Evolutionary conservation across 2,797 vertebrate genomes (phyloP).

Genomic region (Heliangelus exortis): DNA sequence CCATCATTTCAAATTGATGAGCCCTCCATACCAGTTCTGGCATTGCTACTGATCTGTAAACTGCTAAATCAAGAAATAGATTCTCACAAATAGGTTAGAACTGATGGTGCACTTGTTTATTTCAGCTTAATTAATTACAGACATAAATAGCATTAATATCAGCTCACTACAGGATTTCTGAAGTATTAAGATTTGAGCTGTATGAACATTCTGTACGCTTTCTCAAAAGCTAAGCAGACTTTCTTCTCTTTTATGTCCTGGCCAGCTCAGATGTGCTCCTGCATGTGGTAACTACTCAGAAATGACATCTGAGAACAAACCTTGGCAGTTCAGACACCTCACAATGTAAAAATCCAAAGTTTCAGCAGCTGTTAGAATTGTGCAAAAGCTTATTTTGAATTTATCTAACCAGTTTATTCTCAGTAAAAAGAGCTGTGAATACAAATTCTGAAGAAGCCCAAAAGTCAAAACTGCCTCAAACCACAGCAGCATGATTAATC

Average conservation of each 20-base stretch:
- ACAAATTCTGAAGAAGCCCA: background rate
- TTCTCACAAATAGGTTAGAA: background rate
- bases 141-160: fast-evolving
- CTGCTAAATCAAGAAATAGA: background rate
- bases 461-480: background rate
- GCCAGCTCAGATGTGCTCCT: background rate
- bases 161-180: background rate
- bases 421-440: background rate
- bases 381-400: background rate
- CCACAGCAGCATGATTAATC: background rate
- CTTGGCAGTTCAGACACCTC: background rate
- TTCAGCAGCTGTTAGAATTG: background rate
- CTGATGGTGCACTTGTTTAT: background rate
- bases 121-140: background rate
- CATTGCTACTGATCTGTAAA: background rate
- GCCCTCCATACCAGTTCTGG: too few relatives aligned
- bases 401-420: background rate
- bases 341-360: background rate
- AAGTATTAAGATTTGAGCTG: background rate
- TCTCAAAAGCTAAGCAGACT: background rate
- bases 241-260: background rate
- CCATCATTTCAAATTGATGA: too few relatives aligned
- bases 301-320: background rate
- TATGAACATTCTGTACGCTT: background rate
- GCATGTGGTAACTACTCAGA: background rate